Evolutionary conservation across 2,888 invertebrate species (phyloP).

Genomic region (Chelonus formosanus): DNA sequence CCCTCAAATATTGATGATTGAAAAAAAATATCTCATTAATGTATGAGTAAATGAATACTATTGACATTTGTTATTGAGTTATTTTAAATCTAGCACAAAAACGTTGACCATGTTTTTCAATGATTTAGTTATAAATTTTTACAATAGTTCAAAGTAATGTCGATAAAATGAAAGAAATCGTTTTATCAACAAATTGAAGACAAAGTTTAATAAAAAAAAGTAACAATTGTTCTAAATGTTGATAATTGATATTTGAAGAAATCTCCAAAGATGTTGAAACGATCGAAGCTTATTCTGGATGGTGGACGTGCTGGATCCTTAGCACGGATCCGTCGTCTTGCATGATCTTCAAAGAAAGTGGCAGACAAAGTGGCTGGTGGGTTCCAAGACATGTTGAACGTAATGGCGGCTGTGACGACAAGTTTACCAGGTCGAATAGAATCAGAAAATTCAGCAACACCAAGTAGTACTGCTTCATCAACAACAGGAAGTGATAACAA

Average conservation of each 20-base stretch:
- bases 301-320: conserved; percentile 20
- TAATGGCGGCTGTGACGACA: conserved; percentile 59
- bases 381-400: conserved; percentile 51
- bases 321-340: conserved; percentile 27
- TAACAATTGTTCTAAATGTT: no score
- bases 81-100: no score
- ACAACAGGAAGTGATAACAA: conserved; percentile 38
- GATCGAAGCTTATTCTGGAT: conserved; percentile 2
- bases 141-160: no score
- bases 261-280: conserved; percentile 7
- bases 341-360: conserved; percentile 32
- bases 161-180: no score
- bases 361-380: not conserved
- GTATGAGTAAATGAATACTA: no score
- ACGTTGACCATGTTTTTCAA: no score
- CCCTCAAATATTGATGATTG: no score
- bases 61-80: no score
- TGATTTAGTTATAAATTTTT: no score
- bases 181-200: no score
- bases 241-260: not conserved
- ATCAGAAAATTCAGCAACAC: conserved; percentile 41
- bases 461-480: conserved; percentile 40
- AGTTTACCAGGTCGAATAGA: conserved; percentile 53
- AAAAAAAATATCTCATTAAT: no score
- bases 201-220: no score